Conservation (phyloP, 1,140 invertebrate genomes). For the Drosophila lowei region DNA sequence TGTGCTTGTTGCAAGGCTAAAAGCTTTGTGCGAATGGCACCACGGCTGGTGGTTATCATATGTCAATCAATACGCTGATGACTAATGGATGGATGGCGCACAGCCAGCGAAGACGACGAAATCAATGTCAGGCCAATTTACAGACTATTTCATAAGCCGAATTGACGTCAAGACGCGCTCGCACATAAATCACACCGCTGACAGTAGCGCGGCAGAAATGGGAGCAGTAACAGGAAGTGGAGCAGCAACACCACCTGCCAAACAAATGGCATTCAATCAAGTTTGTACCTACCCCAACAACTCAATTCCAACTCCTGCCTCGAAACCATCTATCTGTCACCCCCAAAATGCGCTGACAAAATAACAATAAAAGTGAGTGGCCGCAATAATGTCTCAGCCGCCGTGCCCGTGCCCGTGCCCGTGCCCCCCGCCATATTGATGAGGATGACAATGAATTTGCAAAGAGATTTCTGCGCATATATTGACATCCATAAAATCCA, state of each 20-base stretch:
- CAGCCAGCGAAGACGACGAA: slow-evolving; percentile 26
- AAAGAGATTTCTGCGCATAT: slow-evolving; percentile 25
- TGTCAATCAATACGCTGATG: slow-evolving; percentile 70
- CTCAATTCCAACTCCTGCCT: background rate
- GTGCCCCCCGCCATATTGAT: slow-evolving; percentile 36
- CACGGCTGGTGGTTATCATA: slow-evolving; percentile 63
- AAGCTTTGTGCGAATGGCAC: slow-evolving; percentile 41
- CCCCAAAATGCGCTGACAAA: slow-evolving; percentile 31
- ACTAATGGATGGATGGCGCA: slow-evolving; percentile 57
- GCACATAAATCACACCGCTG: slow-evolving; percentile 39
- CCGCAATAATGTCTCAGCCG: slow-evolving; percentile 32
- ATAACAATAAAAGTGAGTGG: slow-evolving; percentile 61
- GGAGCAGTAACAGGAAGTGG: background rate
- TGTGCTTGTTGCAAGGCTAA: slow-evolving; percentile 49
- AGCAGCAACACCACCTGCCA: slow-evolving; percentile 32
- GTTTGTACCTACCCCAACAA: slow-evolving; percentile 7
- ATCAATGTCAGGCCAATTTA: slow-evolving; percentile 68
- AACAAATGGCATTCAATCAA: slow-evolving; percentile 71
- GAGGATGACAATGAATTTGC: slow-evolving; percentile 43
- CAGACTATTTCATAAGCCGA: slow-evolving; percentile 60
- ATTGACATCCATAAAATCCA: slow-evolving; percentile 53
- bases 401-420: too few relatives aligned
- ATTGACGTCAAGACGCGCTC: slow-evolving; percentile 50
- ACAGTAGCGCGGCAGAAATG: background rate
- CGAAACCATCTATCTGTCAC: too few relatives aligned